Evolutionary conservation across 2,797 vertebrate species (phyloP), one percentile per base, ranked within the genome.

Genomic region (Periophthalmus magnuspinnatus): DNA sequence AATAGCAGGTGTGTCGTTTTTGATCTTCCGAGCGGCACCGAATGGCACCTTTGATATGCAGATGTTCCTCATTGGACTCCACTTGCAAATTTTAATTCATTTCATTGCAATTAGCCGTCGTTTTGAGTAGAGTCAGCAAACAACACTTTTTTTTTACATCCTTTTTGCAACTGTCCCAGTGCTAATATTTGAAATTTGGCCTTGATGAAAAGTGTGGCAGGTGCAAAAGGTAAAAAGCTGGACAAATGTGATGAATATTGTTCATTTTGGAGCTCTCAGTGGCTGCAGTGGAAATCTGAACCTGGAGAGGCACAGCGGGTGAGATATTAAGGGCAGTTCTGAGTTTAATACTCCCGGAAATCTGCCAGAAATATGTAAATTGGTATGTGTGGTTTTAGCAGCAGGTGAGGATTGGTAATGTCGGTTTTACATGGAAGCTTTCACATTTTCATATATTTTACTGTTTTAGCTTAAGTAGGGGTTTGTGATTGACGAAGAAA

Each of bases 31-130:
- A 83, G 76, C 64, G 69, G 66, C 32, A 57, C 33, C 11, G 52
- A 82, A 70, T 60, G 68, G 54, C 70, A 69, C 69, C 80, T 86
- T 89, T 89, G 84, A 88, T 80, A 80, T 86, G 84, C 79, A 84
- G 81, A 89, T 73, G 57, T 65, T 10, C 8, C 41, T 2, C 64
- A 17, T 21, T 60, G 32, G 48, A 13, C 33, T 6, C 65, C 6
- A 6, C 65, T 6, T 9, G 45, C 63, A 19, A 19, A 47, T 52
- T 2, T 22, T 22, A 5, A 52, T 63, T 28, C 21, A 68, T 69
- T 47, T 69, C 61, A 10, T 6, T 76, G 64, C 83, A 80, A 89
- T 87, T 77, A 86, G 60, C 72, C 65, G 68, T 64, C 64, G 36
- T 64, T 58, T 65, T 48, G 64, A 76, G 61, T 47, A 52, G 17